Evolutionary conservation across 35 echinoderm and acorn worm species (phyloP).

Genomic region (Strongylocentrotus purpuratus): DNA sequence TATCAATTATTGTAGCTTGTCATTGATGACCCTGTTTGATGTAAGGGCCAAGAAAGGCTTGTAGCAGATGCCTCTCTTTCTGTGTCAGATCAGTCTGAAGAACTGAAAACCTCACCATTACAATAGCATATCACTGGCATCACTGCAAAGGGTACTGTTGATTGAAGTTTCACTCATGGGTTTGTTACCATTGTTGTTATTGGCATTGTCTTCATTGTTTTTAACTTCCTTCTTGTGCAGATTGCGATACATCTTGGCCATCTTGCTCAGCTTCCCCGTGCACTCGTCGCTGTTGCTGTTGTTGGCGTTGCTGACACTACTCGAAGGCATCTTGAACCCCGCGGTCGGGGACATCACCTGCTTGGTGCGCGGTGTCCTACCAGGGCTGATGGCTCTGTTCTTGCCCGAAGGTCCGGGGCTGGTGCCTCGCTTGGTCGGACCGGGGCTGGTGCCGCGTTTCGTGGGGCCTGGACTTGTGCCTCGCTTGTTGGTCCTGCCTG

Average conservation of each 20-base stretch:
- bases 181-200: conserved; percentile 29
- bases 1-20: no score
- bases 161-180: background rate
- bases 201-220: conserved; percentile 34
- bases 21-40: no score
- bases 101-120: background rate
- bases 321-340: conserved; percentile 1
- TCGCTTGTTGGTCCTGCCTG: background rate
- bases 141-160: background rate
- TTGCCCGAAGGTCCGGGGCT: background rate
- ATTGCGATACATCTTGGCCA: conserved; percentile 51
- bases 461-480: conserved; percentile 22
- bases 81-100: no score
- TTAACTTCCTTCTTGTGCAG: conserved; percentile 48
- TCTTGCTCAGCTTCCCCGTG: conserved; percentile 34
- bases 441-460: background rate
- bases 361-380: background rate
- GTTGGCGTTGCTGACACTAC: background rate
- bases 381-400: conserved; percentile 13
- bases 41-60: no score
- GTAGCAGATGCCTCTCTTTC: no score
- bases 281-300: conserved; percentile 35
- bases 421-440: background rate
- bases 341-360: background rate
- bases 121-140: background rate